Evolutionary conservation across 2,113 vertebrate genomes (phyloP), one percentile per base, ranked within the genome.

Genomic region (Oryzias javanicus): DNA sequence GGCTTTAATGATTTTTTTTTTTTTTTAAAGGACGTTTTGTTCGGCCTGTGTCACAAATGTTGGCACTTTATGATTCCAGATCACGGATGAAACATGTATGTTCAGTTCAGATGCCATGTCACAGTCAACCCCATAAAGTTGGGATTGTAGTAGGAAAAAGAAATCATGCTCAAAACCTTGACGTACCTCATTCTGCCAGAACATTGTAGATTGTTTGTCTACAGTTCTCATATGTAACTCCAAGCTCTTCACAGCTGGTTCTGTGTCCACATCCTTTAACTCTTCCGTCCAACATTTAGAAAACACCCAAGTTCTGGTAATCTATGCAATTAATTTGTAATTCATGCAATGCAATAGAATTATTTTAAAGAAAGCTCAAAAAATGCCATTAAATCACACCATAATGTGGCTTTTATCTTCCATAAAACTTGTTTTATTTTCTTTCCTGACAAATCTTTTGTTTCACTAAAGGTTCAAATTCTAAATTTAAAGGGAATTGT

Each of bases 241-340:
- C 52, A 60, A 74, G 70, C 81, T 82, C 64, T 62, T 85, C 83
- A 88, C 88, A 88, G 86, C 88, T 86, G 88, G 86, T 89, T 72
- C 86, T 88, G 88, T 87, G 82, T 84, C 84, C 59, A 76, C 67
- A 57, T 76, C 61, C 51, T 83, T 70, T 49, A 68, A 69, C 70
- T 71, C 70, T 69, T 88, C 83, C 78, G 69, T 89, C 77, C 76
- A 78, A 25, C 47, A 48, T 55, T 81, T 4, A 61, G 67, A 84
- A 82, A 86, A 81, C 76, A 72, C 63, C 69, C 75, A 65, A 69
- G 74, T 73, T 86, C 80, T 80, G 70, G 70, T 42, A 74, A 78
- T 83, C 89, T 88, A 87, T 89, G 86, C 88, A 89, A 87, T 75
- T 80, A 75, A 86, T 84, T 83, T 88, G 80, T 86, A 80, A 14